These are phyloP conservation scores for Seira sanloemensis DNA, from an alignment of 2,888 invertebrate species.

Conservation along the genomic window DNA sequence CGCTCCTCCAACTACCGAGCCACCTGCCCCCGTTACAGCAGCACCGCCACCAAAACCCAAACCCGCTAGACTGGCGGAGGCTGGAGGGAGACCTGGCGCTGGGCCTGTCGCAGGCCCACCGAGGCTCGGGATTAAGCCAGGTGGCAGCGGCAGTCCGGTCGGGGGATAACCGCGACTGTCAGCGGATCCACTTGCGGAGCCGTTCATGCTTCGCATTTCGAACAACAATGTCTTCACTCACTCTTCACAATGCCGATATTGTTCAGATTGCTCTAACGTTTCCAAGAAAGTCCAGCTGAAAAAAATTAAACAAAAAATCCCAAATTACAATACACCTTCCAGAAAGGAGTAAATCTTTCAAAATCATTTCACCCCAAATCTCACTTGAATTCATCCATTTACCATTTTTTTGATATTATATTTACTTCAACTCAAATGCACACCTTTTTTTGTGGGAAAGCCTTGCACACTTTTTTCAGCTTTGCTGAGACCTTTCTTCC, in stretches of 20 bases:
- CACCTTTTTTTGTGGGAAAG: background rate
- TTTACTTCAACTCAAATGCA: background rate
- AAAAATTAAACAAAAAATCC: background rate
- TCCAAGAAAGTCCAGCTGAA: background rate
- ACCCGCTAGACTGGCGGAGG: slow-evolving; percentile 49
- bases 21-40: slow-evolving; percentile 17
- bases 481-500: no score
- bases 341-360: no score
- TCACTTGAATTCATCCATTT: no score
- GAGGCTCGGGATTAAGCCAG: slow-evolving; percentile 49
- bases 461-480: background rate
- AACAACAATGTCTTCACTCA: slow-evolving; percentile 6
- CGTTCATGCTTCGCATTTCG: slow-evolving; percentile 71
- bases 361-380: no score
- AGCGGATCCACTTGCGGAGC: slow-evolving; percentile 59
- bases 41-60: slow-evolving; percentile 47
- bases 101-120: slow-evolving; percentile 50
- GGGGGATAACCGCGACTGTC: slow-evolving; percentile 67
- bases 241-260: background rate
- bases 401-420: background rate
- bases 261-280: background rate
- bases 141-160: slow-evolving; percentile 44
- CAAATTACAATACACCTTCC: no score
- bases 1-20: slow-evolving; percentile 30
- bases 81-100: slow-evolving; percentile 53